Percentiles rank a stretch among this genome's conserved stretches.
Conservation (phyloP, 2,797 vertebrate genomes). For the Eulemur rubriventer region DNA sequence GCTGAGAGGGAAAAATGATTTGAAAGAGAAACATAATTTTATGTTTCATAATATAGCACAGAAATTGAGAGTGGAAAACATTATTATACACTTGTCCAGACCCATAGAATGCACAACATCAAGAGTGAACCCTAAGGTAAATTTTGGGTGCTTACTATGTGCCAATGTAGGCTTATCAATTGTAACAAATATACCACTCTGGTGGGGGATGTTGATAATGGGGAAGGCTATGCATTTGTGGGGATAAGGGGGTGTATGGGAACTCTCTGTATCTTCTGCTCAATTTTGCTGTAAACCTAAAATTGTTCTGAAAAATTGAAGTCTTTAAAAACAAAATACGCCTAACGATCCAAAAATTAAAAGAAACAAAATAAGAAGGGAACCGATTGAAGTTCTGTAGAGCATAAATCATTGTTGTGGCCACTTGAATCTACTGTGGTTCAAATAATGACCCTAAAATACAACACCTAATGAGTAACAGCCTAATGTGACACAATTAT, state of each 20-base stretch:
- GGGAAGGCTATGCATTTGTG: neutral
- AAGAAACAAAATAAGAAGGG: neutral
- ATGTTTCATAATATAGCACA: neutral
- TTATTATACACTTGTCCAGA: neutral
- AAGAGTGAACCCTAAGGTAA: neutral
- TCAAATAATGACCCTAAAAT: neutral
- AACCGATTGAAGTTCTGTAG: neutral
- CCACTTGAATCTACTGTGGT: neutral
- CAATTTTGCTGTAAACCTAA: neutral
- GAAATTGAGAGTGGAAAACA: neutral
- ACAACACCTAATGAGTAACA: neutral
- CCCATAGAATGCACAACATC: neutral
- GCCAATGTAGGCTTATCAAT: neutral
- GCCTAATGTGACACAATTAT: neutral
- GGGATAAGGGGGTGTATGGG: too few species aligned
- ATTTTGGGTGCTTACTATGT: neutral
- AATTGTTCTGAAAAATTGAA: neutral
- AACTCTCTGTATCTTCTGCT: neutral
- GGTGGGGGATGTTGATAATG: neutral
- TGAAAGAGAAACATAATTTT: neutral
- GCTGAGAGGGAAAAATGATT: neutral
- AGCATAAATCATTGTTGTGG: neutral
- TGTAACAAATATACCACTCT: neutral
- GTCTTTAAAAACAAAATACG: neutral
- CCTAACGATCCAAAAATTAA: neutral